These are phyloP conservation scores for Clinocottus analis DNA, from an alignment of 2,113 vertebrate species.

Conservation along the genomic window DNA sequence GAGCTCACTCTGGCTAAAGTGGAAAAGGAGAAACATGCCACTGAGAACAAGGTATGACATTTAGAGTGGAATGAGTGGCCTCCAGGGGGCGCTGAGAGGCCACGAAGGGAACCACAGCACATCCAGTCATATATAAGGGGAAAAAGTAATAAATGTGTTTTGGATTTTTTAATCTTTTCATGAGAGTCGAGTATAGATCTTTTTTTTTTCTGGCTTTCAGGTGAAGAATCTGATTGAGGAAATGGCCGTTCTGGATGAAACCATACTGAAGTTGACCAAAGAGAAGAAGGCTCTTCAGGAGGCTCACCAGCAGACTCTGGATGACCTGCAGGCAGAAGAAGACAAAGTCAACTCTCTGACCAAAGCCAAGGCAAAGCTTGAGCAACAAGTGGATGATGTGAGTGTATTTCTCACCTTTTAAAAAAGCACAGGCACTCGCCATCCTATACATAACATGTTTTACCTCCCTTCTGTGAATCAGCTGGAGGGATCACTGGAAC, in stretches of 20 bases:
- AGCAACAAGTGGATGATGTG: conserved; percentile 96
- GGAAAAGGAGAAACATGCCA: conserved; percentile 96
- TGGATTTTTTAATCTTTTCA: background rate
- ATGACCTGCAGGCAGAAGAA: conserved; percentile 93
- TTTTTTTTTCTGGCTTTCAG: conserved; percentile 69
- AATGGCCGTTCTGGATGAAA: conserved; percentile 91
- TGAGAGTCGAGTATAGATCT: background rate
- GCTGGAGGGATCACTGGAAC: conserved; percentile 95
- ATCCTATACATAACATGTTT: background rate
- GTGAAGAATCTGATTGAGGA: conserved; percentile 96
- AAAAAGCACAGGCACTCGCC: background rate
- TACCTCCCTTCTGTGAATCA: conserved; percentile 54
- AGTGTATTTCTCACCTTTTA: conserved; percentile 59
- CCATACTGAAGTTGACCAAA: conserved; percentile 89
- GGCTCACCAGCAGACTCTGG: conserved; percentile 92
- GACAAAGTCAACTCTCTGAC: conserved; percentile 92
- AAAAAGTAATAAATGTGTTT: background rate
- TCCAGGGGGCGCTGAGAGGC: conserved; percentile 8
- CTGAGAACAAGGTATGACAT: conserved; percentile 90
- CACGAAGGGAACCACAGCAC: background rate
- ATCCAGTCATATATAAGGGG: background rate
- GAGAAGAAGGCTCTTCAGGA: conserved; percentile 95
- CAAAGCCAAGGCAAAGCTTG: conserved; percentile 92
- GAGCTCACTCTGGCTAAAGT: conserved; percentile 94
- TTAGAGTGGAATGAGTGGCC: background rate